Percentiles rank a stretch among this genome's conserved stretches.
Conservation (phyloP, 2,888 invertebrate species). For the Drosophila mettleri region DNA sequence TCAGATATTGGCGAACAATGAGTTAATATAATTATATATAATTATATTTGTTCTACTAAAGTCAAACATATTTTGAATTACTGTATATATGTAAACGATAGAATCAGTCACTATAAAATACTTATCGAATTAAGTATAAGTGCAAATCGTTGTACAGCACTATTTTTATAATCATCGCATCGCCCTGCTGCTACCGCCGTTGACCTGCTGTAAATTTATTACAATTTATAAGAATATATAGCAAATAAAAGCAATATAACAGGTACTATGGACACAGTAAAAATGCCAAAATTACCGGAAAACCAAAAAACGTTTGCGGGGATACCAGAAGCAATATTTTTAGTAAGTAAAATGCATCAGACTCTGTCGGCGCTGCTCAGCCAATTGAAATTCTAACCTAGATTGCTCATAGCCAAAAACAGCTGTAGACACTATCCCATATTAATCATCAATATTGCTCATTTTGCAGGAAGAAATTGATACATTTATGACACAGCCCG, state of each 20-base stretch:
- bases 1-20: too few relatives aligned
- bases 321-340: slow-evolving; percentile 94
- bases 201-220: slow-evolving; percentile 68
- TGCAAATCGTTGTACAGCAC: slow-evolving; percentile 25
- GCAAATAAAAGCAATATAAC: slow-evolving; percentile 74
- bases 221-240: slow-evolving; percentile 36
- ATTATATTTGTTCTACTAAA: too few relatives aligned
- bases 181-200: slow-evolving; percentile 35
- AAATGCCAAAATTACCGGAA: slow-evolving; percentile 84
- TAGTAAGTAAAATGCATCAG: slow-evolving; percentile 87
- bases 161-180: slow-evolving; percentile 28
- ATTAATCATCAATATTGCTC: slow-evolving; percentile 49
- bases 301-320: slow-evolving; percentile 89
- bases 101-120: slow-evolving; percentile 17
- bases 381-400: slow-evolving; percentile 65
- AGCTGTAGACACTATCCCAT: slow-evolving; percentile 40
- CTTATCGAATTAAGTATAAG: not conserved
- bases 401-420: slow-evolving; percentile 41
- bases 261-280: slow-evolving; percentile 81
- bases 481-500: slow-evolving; percentile 93
- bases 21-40: not conserved
- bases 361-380: slow-evolving; percentile 9
- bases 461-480: slow-evolving; percentile 95
- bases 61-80: too few relatives aligned
- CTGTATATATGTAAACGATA: not conserved